Evolutionary conservation across 2,888 invertebrate species (phyloP).

Genomic region (Tetheella fluctuosa): DNA sequence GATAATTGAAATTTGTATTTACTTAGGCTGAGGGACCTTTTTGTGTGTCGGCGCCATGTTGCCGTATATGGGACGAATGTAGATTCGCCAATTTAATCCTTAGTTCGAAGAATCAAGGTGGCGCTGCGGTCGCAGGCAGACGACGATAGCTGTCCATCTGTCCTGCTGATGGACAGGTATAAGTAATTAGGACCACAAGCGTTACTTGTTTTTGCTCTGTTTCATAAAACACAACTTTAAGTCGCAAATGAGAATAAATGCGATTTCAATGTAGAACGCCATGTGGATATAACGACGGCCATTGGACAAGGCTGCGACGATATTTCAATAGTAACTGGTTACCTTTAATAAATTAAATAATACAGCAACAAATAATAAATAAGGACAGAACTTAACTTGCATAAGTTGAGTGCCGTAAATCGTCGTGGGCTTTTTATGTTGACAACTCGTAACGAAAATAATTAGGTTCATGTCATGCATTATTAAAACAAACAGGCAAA

Average conservation of each 20-base stretch:
- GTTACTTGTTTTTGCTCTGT: constrained; percentile 47
- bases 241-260: constrained; percentile 47
- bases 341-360: constrained; percentile 39
- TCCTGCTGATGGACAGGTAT: constrained; percentile 55
- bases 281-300: constrained; percentile 31
- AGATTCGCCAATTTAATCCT: constrained; percentile 76
- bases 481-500: constrained; percentile 75
- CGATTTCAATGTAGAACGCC: constrained; percentile 35
- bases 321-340: constrained; percentile 30
- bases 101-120: constrained; percentile 66
- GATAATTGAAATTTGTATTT: constrained; percentile 82
- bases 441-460: constrained; percentile 69
- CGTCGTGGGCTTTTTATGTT: constrained; percentile 52
- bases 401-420: constrained; percentile 57
- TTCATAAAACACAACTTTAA: constrained; percentile 29
- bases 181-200: constrained; percentile 55
- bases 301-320: constrained; percentile 30
- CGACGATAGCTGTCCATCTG: constrained; percentile 43
- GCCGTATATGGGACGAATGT: constrained; percentile 70
- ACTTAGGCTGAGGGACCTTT: constrained; percentile 67
- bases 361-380: constrained; percentile 14
- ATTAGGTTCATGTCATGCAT: constrained; percentile 75
- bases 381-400: constrained; percentile 33
- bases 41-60: constrained; percentile 66
- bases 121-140: constrained; percentile 40